Base-by-base conservation (phyloP, 2,113 vertebrate species). In the Rhinolophus sinicus region DNA sequence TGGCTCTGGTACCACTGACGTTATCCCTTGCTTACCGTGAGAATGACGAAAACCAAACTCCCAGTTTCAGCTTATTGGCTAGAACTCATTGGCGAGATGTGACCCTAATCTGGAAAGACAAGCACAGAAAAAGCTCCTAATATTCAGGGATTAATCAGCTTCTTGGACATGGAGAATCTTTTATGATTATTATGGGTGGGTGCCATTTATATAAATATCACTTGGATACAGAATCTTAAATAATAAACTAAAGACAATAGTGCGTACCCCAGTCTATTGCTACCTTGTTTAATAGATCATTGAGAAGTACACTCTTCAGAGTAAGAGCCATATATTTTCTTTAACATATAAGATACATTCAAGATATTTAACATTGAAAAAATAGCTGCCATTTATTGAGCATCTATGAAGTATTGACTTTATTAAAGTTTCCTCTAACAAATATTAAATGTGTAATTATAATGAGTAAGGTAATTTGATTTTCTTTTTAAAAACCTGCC, bases 341-440 rank as follows among this genome's bases (percentile, higher is more conserved):
- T 94, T 65, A 92, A 78, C 7, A 78, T 60, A 50, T 22, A 44
- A 95, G 35, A 72, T 40, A 76, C 50, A 92, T 56, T 83, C 22
- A 88, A 72, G 19, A 81, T 90, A 70, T 47, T 83, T 88, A 90
- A 83, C 65, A 67, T 7, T 56, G 38, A 60, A 77, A 96, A 80
- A 73, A 69, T 67, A 93, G 3, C 73, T 96, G 72, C 30, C 54
- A 87, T 50, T 92, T 78, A 88, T 85, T 95, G n/a, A 84, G n/a
- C 19, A 88, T 12, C n/a, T 84, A 62, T n/a, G 24, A 89, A 70
- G 21, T 73, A 88, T 58, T 78, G 44, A 87, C 28, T 73, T 90
- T 30, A 47, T 92, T 81, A 24, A 58, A 60, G 30, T 72, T 90
- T 86, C 52, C 35, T 86, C 3, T 18, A 58, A 85, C 24, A 90